A percentile compares a stretch with the other conserved stretches of the same genome.
phyloP scores from a whole-genome alignment of 2,797 vertebrate genomes.

The Acanthurus lineatus region DNA sequence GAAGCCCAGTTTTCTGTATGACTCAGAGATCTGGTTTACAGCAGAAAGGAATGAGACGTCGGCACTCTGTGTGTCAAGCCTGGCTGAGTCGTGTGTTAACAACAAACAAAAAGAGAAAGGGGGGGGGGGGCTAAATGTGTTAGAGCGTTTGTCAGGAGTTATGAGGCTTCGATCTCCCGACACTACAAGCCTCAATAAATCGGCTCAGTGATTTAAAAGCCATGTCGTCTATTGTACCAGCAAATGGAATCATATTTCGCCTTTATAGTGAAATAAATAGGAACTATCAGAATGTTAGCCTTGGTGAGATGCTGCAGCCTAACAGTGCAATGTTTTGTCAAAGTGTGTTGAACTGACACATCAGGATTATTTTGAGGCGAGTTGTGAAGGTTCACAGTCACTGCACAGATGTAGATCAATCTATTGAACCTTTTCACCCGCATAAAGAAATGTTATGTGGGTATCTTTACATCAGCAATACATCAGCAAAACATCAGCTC shows the following conservation, averaged over 20 bases:
- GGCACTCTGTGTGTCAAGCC: constrained; percentile 46
- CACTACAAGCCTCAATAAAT: constrained; percentile 70
- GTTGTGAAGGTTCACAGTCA: constrained; percentile 26
- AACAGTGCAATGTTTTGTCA: constrained; percentile 12
- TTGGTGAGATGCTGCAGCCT: constrained; percentile 43
- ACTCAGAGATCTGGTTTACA: constrained; percentile 53
- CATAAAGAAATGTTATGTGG: constrained; percentile 48
- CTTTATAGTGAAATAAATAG: constrained; percentile 70
- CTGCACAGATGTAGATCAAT: constrained; percentile 39
- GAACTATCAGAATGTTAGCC: constrained; percentile 48
- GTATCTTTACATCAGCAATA: constrained; percentile 53
- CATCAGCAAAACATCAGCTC: constrained; percentile 21
- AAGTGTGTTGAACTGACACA: constrained; percentile 15
- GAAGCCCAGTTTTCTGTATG: constrained; percentile 43
- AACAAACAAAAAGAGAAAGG: constrained; percentile 32
- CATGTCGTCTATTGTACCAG: constrained; percentile 70
- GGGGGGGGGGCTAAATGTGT: constrained; percentile 8
- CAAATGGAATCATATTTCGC: constrained; percentile 76
- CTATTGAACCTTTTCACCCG: constrained; percentile 33
- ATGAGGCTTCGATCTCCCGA: constrained; percentile 71
- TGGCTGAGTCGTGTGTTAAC: constrained; percentile 61
- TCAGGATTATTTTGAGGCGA: constrained; percentile 32
- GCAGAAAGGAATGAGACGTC: constrained; percentile 54
- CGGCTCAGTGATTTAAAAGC: constrained; percentile 76
- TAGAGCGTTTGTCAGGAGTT: constrained; percentile 68